Base-by-base conservation (phyloP, 2,888 invertebrate genomes). In the Melieria omissa region DNA sequence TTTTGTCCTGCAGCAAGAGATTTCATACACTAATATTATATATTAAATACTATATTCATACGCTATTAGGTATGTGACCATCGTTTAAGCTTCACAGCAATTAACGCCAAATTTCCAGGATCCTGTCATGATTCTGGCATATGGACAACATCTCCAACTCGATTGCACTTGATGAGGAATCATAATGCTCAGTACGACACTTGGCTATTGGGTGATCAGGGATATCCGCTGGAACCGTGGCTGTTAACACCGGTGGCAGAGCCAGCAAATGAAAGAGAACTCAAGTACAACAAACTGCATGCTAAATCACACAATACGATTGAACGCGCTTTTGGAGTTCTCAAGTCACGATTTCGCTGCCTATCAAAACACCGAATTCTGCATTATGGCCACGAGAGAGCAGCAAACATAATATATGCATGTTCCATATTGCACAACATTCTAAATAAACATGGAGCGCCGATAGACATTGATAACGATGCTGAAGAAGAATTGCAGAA, bases 261-360 rank as follows among this genome's bases (percentile, higher is more conserved):
- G 61, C 46, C 70, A n/a, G 41, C 57, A 44, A 58, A 9, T 29
- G 45, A 3, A 29, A n/a, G 29, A 4, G 49, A 73, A 45, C 41
- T 47, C 10, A 46, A 66, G 16, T 75, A 65, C 16, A 75, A 73
- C n/a, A 61, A 60, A 8, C 6, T 75, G 3, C 75, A 75, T 44
- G 52, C 67, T 7, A 75, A 67, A 42, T 67, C 55, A 9, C 46
- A 68, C 8, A 73, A 71, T 41, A 54, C 61, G 8, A 57, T 71
- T 5, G 61, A 65, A 58, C 47, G 61, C 45, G 73, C 74, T 29
- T 71, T 74, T 16, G 71, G 71, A 49, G 62, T 70, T 61, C 65
- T 74, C n/a, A 74, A 69, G 46, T 29, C 60, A 1, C 58, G 74
- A 10, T 74, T 74, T 46, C 54, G 66, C 14, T 74, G 74, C n/a